These are phyloP conservation scores for Anolis carolinensis DNA, from an alignment of 2,113 vertebrate genomes.

Conservation along the genomic window DNA sequence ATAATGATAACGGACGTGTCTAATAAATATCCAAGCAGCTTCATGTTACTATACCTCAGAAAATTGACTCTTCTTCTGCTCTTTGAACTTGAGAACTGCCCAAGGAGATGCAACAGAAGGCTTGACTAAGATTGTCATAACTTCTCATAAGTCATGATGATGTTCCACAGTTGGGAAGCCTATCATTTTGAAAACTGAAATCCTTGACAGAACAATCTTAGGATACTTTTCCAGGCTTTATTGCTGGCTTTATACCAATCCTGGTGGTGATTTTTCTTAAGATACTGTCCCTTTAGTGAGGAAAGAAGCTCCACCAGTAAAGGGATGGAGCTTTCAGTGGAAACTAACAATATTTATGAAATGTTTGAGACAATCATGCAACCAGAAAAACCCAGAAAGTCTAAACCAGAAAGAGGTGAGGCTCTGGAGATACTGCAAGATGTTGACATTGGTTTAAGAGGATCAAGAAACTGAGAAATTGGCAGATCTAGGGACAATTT, in stretches of 20 bases:
- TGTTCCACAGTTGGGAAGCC: background rate
- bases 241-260: too few relatives aligned
- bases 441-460: too few relatives aligned
- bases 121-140: too few relatives aligned
- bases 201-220: background rate
- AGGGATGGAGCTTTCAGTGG: background rate
- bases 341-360: background rate
- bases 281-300: background rate
- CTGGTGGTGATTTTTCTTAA: too few relatives aligned
- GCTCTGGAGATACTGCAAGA: too few relatives aligned
- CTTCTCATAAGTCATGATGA: background rate
- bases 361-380: background rate
- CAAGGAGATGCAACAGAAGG: background rate
- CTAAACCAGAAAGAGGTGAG: too few relatives aligned
- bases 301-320: background rate
- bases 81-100: background rate
- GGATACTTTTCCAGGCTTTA: background rate
- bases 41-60: background rate
- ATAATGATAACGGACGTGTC: background rate
- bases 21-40: conserved; percentile 24
- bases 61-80: background rate
- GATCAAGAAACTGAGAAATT: too few relatives aligned
- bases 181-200: background rate
- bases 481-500: too few relatives aligned
- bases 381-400: background rate